Conservation (phyloP, 2,888 invertebrate species). For the Podotricha telesiphe region DNA sequence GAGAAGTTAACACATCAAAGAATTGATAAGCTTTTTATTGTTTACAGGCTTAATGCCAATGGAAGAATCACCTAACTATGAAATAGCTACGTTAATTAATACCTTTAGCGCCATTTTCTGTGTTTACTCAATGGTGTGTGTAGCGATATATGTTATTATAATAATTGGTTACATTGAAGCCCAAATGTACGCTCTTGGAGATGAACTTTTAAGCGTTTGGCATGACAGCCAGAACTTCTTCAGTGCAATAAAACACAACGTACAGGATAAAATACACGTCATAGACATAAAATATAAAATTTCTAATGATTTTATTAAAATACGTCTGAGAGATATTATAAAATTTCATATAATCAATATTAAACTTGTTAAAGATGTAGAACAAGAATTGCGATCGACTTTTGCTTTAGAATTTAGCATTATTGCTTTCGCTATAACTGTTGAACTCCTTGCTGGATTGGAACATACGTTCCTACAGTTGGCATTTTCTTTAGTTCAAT, state of each 20-base stretch:
- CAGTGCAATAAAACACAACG: constrained; percentile 21
- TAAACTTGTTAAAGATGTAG: constrained; percentile 48
- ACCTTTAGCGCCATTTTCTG: constrained; percentile 48
- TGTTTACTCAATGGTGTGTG: constrained; percentile 53
- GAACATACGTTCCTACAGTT: constrained; percentile 57
- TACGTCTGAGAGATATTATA: constrained; percentile 50
- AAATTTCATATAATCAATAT: constrained; percentile 52
- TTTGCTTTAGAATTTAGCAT: constrained; percentile 55
- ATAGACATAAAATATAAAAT: constrained; percentile 14
- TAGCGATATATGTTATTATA: constrained; percentile 56
- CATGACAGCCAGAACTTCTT: constrained; percentile 43
- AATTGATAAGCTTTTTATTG: too few species aligned
- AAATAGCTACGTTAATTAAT: constrained; percentile 52
- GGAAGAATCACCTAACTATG: constrained; percentile 60
- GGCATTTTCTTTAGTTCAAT: constrained; percentile 55
- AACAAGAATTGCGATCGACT: constrained; percentile 52
- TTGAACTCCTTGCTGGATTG: constrained; percentile 59
- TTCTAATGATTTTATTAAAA: constrained; percentile 46
- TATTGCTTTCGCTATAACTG: constrained; percentile 53
- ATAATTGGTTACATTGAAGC: constrained; percentile 59
- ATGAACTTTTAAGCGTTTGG: constrained; percentile 57
- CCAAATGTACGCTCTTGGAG: constrained; percentile 58
- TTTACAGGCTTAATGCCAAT: constrained; percentile 62
- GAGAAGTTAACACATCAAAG: too few species aligned
- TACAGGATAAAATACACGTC: constrained; percentile 4